A percentile compares a stretch with the other conserved stretches of the same genome.
Evolutionary conservation across 2,888 invertebrate species (phyloP).

Genomic region (Hirudinaria manillensis): DNA sequence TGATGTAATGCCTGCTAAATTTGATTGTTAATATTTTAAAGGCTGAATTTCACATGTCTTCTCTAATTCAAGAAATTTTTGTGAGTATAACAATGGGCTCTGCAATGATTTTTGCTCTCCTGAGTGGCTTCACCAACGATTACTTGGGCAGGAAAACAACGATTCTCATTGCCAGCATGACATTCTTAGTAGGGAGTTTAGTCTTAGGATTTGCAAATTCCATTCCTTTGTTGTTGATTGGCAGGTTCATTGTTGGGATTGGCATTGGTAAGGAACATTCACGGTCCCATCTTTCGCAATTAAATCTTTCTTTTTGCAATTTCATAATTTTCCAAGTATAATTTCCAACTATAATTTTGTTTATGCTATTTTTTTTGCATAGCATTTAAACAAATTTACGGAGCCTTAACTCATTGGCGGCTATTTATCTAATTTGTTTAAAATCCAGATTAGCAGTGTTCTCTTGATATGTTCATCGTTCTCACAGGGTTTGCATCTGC

Average conservation of each 20-base stretch:
- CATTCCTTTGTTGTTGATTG: constrained; percentile 2
- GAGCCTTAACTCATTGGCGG: too few relatives aligned
- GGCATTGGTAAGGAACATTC: constrained; percentile 7
- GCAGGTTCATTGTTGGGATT: constrained; percentile 23
- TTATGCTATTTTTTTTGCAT: too few relatives aligned
- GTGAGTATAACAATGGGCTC: constrained; percentile 56
- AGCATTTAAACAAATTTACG: too few relatives aligned
- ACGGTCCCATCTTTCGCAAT: not conserved
- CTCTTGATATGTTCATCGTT: too few relatives aligned
- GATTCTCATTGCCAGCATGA: constrained; percentile 40
- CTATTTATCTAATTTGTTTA: too few relatives aligned
- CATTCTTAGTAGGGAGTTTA: constrained; percentile 14
- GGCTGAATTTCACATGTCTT: constrained; percentile 53
- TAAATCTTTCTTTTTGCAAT: not conserved
- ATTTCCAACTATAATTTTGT: too few relatives aligned
- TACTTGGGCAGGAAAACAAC: constrained; percentile 57
- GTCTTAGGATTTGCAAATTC: constrained; percentile 7
- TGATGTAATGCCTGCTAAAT: not conserved
- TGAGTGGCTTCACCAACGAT: constrained; percentile 57
- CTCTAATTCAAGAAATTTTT: constrained; percentile 57
- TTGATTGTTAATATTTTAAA: constrained; percentile 37
- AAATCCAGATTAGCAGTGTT: too few relatives aligned
- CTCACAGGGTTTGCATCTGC: constrained; percentile 57
- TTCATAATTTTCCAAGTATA: too few relatives aligned
- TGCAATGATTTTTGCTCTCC: constrained; percentile 38